These are phyloP conservation scores for Argya squamiceps DNA, from an alignment of 2,797 vertebrate species.

Conservation along the genomic window DNA sequence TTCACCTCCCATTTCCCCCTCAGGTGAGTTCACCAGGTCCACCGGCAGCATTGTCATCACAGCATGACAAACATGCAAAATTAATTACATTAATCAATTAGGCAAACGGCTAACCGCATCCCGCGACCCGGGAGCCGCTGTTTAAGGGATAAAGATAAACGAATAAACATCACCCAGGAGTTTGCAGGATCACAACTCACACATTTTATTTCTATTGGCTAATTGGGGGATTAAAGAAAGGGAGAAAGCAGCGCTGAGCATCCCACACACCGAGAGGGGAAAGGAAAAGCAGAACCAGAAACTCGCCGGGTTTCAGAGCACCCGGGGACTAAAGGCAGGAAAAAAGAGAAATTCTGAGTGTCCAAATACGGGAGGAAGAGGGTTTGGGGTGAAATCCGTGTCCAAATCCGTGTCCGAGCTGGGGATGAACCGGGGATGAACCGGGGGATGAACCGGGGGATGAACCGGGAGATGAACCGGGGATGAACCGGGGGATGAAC, in stretches of 20 bases:
- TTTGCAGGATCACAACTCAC: not conserved
- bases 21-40: fast-evolving
- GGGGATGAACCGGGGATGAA: too few relatives aligned
- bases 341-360: not conserved
- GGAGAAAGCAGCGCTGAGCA: not conserved
- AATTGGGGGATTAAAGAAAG: not conserved
- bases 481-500: too few relatives aligned
- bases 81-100: not conserved
- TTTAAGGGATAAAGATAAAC: not conserved
- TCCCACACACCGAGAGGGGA: not conserved
- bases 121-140: fast-evolving
- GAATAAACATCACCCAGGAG: not conserved
- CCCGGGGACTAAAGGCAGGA: not conserved
- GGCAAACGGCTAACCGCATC: not conserved
- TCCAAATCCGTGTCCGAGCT: not conserved
- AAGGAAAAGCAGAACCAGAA: not conserved
- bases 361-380: not conserved
- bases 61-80: not conserved
- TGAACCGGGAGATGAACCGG: too few relatives aligned
- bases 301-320: too few relatives aligned
- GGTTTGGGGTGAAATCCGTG: fast-evolving
- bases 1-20: not conserved
- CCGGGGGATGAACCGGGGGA: too few relatives aligned
- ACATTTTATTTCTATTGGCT: slow-evolving; percentile 12
- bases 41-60: not conserved